Percentiles rank a stretch among this genome's conserved stretches.
These are phyloP conservation scores for Meliscaeva auricollis DNA, from an alignment of 2,888 invertebrate species.

Conservation along the genomic window DNA sequence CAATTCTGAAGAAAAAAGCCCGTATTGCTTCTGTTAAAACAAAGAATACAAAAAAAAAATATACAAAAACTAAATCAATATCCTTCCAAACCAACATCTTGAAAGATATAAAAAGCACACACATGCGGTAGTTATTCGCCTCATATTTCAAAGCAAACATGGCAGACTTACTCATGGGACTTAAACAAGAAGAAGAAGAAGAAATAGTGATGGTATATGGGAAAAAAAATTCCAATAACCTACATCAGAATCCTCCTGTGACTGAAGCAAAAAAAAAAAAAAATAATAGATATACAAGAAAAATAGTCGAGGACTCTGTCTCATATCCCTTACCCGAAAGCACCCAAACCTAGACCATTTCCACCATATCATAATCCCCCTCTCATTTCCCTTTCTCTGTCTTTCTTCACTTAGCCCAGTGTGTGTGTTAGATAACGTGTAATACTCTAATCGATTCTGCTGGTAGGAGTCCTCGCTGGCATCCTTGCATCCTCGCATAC, in stretches of 20 bases:
- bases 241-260: constrained; percentile 36
- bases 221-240: constrained; percentile 30
- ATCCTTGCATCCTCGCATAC: constrained; percentile 19
- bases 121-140: constrained; percentile 29
- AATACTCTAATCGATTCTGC: constrained; percentile 38
- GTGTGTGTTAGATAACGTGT: constrained; percentile 47
- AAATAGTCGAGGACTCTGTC: constrained; percentile 10
- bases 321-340: not conserved
- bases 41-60: not conserved
- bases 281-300: no score
- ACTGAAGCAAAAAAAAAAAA: constrained; percentile 23
- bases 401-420: not conserved
- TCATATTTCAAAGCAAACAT: constrained; percentile 42
- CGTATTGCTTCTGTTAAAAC: constrained; percentile 6
- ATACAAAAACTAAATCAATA: constrained; percentile 41
- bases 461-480: not conserved
- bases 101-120: constrained; percentile 39
- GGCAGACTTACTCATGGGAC: constrained; percentile 32
- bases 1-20: constrained; percentile 9
- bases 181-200: not conserved
- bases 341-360: not conserved
- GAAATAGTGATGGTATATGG: not conserved
- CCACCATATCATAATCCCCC: not conserved
- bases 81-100: constrained; percentile 35
- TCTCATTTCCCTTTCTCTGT: not conserved